Evolutionary conservation across 2,113 vertebrate genomes (phyloP).

Genomic region (Gambusia affinis): DNA sequence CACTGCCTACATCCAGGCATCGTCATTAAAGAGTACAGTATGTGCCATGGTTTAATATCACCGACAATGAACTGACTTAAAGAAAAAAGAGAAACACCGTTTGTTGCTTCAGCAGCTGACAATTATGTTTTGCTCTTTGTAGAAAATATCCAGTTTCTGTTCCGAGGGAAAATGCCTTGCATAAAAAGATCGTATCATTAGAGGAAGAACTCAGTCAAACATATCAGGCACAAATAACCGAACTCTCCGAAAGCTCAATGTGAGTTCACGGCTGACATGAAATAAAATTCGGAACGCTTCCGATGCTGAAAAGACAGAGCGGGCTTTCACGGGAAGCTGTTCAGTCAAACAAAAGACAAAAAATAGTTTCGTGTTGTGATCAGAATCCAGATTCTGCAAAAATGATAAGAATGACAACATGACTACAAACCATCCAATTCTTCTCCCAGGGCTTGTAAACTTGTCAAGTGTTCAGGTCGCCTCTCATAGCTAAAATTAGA

Average conservation of each 20-base stretch:
- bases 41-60: slow-evolving; percentile 8
- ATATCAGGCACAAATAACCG: slow-evolving; percentile 9
- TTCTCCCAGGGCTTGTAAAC: slow-evolving; percentile 22
- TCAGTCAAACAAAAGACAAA: slow-evolving; percentile 5
- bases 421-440: slow-evolving; percentile 9
- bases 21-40: not conserved
- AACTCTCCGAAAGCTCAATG: slow-evolving; percentile 30
- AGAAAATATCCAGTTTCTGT: slow-evolving; percentile 41
- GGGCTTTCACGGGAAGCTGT: slow-evolving; percentile 6
- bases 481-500: slow-evolving; percentile 38
- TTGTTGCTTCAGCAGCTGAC: slow-evolving; percentile 13
- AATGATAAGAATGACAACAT: slow-evolving; percentile 24
- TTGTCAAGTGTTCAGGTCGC: slow-evolving; percentile 29
- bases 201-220: slow-evolving; percentile 22
- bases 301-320: not conserved
- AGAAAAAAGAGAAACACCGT: slow-evolving; percentile 35
- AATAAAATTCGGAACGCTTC: slow-evolving; percentile 4
- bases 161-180: slow-evolving; percentile 33
- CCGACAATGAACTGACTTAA: slow-evolving; percentile 30
- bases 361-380: slow-evolving; percentile 11
- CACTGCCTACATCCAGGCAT: slow-evolving; percentile 1
- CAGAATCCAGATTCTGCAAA: slow-evolving; percentile 12
- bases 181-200: slow-evolving; percentile 39
- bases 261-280: slow-evolving; percentile 6
- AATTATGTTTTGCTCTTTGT: slow-evolving; percentile 31